phyloP scores from a whole-genome alignment of 1,140 invertebrate genomes.

The Pristionchus pacificus region DNA sequence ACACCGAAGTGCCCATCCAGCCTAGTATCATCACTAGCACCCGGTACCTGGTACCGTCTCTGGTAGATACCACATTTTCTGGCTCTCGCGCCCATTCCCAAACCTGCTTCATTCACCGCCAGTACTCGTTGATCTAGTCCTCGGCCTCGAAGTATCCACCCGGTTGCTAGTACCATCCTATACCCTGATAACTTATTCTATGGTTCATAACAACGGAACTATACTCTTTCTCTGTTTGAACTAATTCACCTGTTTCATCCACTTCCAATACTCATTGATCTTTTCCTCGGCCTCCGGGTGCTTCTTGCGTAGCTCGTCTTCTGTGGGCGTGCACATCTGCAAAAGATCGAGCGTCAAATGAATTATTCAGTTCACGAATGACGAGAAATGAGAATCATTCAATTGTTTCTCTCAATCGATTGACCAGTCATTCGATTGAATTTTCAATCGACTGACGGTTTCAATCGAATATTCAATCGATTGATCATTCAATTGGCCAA shows the following conservation, averaged over 20 bases:
- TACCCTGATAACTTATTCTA: not conserved
- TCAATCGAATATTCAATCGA: too few species aligned
- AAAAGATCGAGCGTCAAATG: not conserved
- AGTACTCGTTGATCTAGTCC: too few species aligned
- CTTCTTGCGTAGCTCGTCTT: constrained; percentile 17
- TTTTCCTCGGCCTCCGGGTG: constrained; percentile 17
- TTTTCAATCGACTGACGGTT: too few species aligned
- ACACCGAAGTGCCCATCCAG: constrained; percentile 11
- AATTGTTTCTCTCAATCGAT: too few species aligned
- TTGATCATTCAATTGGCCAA: too few species aligned
- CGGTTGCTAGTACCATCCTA: not conserved
- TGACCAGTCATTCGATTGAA: too few species aligned
- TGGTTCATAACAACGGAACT: not conserved
- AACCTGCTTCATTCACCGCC: too few species aligned
- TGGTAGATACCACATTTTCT: not conserved
- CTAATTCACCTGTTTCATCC: constrained; percentile 16
- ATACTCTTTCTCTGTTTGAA: not conserved
- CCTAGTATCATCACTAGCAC: too few species aligned
- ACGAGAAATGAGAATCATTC: too few species aligned
- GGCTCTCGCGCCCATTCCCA: not conserved
- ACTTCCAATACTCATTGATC: constrained; percentile 19
- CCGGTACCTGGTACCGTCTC: too few species aligned
- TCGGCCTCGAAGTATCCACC: too few species aligned
- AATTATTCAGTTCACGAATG: too few species aligned
- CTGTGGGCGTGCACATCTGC: constrained; percentile 19